phyloP scores from a whole-genome alignment of 2,888 invertebrate species.

The Scelioninae gen. 2 region DNA sequence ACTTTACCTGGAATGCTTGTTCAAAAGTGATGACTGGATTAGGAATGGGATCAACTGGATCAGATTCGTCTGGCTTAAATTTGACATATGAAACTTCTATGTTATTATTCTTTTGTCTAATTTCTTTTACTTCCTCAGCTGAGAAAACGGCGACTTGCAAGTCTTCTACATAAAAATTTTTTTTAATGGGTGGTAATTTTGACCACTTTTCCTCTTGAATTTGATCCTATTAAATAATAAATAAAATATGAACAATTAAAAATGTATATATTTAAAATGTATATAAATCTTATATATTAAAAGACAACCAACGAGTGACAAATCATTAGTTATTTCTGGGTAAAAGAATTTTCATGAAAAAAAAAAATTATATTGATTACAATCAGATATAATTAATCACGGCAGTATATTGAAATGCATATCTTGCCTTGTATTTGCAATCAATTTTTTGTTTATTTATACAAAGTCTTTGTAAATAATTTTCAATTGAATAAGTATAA shows the following conservation, averaged over 20 bases:
- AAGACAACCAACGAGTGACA: not conserved
- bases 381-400: too few relatives aligned
- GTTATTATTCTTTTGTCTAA: constrained; percentile 82
- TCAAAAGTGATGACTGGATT: constrained; percentile 89
- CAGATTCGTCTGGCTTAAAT: constrained; percentile 75
- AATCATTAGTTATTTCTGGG: too few relatives aligned
- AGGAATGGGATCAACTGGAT: constrained; percentile 77
- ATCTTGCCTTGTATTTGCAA: too few relatives aligned
- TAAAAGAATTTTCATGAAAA: too few relatives aligned
- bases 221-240: not conserved
- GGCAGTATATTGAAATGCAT: too few relatives aligned
- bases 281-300: not conserved
- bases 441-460: too few relatives aligned
- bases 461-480: too few relatives aligned
- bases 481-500: too few relatives aligned
- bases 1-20: constrained; percentile 76
- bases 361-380: too few relatives aligned
- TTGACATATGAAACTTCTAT: constrained; percentile 85
- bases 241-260: not conserved
- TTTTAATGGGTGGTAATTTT: constrained; percentile 82
- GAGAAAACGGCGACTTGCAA: constrained; percentile 82
- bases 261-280: not conserved
- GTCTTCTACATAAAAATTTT: constrained; percentile 90
- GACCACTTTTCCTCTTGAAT: constrained; percentile 77
- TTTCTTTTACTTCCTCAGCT: constrained; percentile 79